These are phyloP conservation scores for Anthopleura sola DNA, from an alignment of 64 coral and sea anemone genomes.

Conservation along the genomic window DNA sequence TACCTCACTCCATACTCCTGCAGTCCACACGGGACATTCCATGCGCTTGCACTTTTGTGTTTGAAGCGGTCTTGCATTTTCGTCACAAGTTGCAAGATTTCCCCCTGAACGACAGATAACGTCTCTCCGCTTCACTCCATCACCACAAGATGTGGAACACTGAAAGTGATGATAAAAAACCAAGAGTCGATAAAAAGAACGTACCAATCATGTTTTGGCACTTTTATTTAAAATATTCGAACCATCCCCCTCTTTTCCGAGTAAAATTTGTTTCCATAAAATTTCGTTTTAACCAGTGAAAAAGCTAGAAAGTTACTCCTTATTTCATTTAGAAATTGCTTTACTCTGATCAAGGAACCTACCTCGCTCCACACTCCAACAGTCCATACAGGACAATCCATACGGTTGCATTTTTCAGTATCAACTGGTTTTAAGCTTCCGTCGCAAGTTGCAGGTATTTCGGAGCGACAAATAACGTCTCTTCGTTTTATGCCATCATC, in stretches of 20 bases:
- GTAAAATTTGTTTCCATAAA: no score
- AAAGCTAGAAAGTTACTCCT: no score
- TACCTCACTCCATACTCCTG: conserved; percentile 40
- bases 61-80: neutral
- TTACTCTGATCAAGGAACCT: no score
- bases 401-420: neutral
- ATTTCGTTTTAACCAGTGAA: no score
- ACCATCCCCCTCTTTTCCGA: no score
- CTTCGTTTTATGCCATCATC: conserved; percentile 36
- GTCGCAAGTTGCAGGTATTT: neutral
- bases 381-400: conserved; percentile 33
- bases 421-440: neutral
- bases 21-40: conserved; percentile 32
- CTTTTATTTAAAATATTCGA: no score
- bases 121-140: conserved; percentile 2
- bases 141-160: conserved; percentile 41
- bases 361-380: neutral
- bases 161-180: neutral
- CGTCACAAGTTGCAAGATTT: conserved; percentile 11
- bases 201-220: no score
- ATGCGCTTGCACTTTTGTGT: neutral
- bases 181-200: no score
- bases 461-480: neutral
- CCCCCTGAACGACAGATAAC: conserved; percentile 32
- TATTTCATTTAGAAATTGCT: no score